Percentiles rank a stretch among this genome's conserved stretches.
Evolutionary conservation across 2,113 vertebrate species (phyloP).

Genomic region (Callionymus lyra): DNA sequence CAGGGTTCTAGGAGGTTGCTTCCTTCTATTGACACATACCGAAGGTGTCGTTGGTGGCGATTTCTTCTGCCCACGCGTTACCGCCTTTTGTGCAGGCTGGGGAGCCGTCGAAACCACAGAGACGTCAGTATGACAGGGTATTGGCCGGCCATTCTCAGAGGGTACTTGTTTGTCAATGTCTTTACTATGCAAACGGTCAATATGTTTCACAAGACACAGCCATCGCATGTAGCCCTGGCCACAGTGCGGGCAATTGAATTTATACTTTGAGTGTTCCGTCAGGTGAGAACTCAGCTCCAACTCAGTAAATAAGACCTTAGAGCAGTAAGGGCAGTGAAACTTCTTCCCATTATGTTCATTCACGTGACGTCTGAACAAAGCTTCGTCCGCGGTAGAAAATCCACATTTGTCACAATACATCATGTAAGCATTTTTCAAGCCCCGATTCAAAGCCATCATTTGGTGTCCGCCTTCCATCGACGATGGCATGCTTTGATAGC

Average conservation of each 20-base stretch:
- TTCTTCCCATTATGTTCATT: conserved; percentile 28
- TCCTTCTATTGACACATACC: conserved; percentile 21
- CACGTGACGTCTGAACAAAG: conserved; percentile 35
- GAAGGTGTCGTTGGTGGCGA: conserved; percentile 25
- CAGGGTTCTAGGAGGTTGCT: conserved; percentile 32
- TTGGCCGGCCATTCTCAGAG: conserved; percentile 10
- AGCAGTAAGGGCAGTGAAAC: conserved; percentile 66
- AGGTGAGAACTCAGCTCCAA: conserved; percentile 81
- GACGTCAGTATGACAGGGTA: conserved; percentile 17
- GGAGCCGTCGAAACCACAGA: conserved; percentile 36
- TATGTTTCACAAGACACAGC: conserved; percentile 85
- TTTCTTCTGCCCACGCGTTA: neutral
- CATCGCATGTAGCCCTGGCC: conserved; percentile 83
- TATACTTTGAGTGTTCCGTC: conserved; percentile 80
- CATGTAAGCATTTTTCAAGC: conserved; percentile 12
- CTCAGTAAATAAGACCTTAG: conserved; percentile 76
- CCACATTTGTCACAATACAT: conserved; percentile 49
- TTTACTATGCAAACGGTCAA: conserved; percentile 73
- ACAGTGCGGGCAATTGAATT: conserved; percentile 80
- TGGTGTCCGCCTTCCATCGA: conserved; percentile 20
- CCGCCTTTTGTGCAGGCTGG: neutral
- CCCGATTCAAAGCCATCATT: conserved; percentile 8
- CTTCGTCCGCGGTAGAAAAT: conserved; percentile 22
- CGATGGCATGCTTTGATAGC: conserved; percentile 27
- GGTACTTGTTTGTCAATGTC: conserved; percentile 41